phyloP scores from a whole-genome alignment of 2,113 vertebrate genomes.

The Suricata suricatta region DNA sequence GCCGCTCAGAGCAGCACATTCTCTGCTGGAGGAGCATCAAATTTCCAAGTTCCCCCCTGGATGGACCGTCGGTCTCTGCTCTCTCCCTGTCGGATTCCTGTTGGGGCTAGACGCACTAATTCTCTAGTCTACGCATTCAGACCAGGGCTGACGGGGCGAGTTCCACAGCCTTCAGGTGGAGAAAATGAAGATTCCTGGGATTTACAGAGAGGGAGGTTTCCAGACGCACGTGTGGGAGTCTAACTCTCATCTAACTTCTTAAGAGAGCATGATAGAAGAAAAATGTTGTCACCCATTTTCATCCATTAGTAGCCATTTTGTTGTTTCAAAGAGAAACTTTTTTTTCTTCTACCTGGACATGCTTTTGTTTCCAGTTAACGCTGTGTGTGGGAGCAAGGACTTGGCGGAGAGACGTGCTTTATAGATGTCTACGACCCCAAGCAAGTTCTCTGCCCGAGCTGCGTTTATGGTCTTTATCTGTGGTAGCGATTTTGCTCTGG shows the following conservation, averaged over 20 bases:
- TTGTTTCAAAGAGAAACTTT: background rate
- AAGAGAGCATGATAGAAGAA: background rate
- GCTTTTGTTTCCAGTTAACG: background rate
- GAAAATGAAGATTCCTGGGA: background rate
- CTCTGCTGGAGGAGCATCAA: rapidly evolving
- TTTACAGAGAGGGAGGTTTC: background rate
- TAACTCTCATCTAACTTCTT: background rate
- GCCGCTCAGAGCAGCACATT: background rate
- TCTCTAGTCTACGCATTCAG: background rate
- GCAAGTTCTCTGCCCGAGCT: background rate
- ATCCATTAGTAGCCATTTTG: background rate
- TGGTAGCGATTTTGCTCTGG: background rate
- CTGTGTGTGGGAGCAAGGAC: background rate
- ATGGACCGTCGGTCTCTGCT: too few species aligned
- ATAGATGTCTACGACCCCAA: background rate
- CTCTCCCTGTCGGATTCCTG: background rate
- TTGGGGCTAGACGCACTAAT: background rate
- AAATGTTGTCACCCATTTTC: background rate
- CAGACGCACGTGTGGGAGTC: background rate
- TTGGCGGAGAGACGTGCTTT: background rate
- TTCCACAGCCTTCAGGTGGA: background rate
- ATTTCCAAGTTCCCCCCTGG: background rate
- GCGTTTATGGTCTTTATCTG: background rate
- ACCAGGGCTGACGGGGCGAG: background rate
- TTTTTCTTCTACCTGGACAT: background rate